Base-by-base conservation (phyloP, 2,797 vertebrate genomes). In the Hypotaenidia okinawae region DNA sequence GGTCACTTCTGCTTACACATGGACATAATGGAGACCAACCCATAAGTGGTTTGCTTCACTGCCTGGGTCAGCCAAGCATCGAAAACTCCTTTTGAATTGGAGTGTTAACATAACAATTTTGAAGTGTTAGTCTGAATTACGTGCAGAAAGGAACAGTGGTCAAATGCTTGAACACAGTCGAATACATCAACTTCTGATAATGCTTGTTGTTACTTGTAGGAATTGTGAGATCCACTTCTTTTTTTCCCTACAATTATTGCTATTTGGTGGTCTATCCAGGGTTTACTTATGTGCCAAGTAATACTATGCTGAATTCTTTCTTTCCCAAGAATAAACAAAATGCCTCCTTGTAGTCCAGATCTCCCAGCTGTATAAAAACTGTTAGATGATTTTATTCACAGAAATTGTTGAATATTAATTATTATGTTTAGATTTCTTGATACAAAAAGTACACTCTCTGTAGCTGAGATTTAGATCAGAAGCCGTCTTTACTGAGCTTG, bases 11-110 rank as follows among this genome's bases (percentile, higher is more conserved):
- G 19, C 11, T 83, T 62, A 8, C 32, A 7, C 28, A 75, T 25
- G 32, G 28, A 55, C 1, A 2, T 61, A 82, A 61, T 13, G 63
- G 18, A 88, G 39, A 58, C 13, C 25, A 85, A 68, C 13, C 2
- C 13, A 1, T n/a, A 92, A 55, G 54, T 15, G 11, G 11, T 37
- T 89, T 90, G 85, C 47, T 30, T 68, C 64, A 67, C 57, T 70
- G 32, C 17, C 33, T 75, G 15, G 28, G 45, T 75, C 45, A 77
- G 32, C 30, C 11, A 80, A 45, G 9, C n/a, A 43, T n/a, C 62
- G 49, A 90, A 64, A 80, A 22, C 27, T 59, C 54, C 16, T 94
- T 87, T 62, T 57, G 39, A 88, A 78, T 33, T 62, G 39, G 16
- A 49, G 10, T 57, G 9, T 52, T 76, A 85, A 55, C 10, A 69